A percentile compares a stretch with the other conserved stretches of the same genome.
Conservation (phyloP, 1,140 invertebrate genomes). For the Acromyrmex heyeri region DNA sequence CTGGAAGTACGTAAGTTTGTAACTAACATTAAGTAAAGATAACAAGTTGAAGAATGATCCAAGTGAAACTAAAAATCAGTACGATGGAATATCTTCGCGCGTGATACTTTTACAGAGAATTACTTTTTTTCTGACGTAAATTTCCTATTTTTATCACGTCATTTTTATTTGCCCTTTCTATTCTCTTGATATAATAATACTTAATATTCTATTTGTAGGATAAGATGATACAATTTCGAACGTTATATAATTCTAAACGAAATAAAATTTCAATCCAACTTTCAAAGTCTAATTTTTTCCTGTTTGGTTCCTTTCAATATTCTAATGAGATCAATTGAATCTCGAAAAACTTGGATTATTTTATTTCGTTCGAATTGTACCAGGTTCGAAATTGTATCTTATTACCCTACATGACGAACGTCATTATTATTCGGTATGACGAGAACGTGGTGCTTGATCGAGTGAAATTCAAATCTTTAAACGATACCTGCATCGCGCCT, state of each 20-base stretch:
- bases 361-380: too few species aligned
- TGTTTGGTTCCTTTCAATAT: too few species aligned
- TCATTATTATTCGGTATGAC: background rate
- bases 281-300: too few species aligned
- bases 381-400: too few species aligned
- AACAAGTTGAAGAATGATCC: background rate
- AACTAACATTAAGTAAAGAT: background rate
- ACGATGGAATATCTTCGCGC: background rate
- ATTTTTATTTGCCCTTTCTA: background rate
- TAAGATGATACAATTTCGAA: too few species aligned
- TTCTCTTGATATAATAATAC: background rate
- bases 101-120: background rate
- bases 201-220: background rate
- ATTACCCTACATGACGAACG: background rate
- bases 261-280: too few species aligned
- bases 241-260: too few species aligned
- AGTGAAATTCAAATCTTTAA: background rate
- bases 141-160: background rate
- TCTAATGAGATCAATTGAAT: too few species aligned
- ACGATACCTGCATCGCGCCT: constrained; percentile 73
- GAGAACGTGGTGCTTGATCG: background rate
- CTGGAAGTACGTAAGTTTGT: background rate
- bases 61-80: background rate
- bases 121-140: background rate
- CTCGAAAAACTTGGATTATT: too few species aligned